These are phyloP conservation scores for Theretra japonica DNA, from an alignment of 2,888 invertebrate genomes.

Conservation along the genomic window DNA sequence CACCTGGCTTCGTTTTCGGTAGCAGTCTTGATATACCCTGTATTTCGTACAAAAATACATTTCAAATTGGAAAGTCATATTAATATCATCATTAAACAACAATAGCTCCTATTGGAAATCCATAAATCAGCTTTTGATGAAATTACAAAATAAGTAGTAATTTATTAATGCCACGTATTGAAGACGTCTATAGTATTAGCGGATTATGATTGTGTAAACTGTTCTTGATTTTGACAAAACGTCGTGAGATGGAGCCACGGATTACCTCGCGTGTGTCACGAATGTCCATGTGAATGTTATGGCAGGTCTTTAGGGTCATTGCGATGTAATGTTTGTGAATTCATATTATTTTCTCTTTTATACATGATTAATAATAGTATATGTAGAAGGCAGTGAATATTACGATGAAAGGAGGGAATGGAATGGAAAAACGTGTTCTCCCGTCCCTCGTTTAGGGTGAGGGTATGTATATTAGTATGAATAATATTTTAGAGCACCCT, in stretches of 20 bases:
- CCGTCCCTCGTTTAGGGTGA: background rate
- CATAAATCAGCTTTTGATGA: too few species aligned
- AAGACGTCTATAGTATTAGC: constrained; percentile 4
- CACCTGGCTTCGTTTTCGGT: too few species aligned
- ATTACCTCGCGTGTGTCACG: constrained; percentile 62
- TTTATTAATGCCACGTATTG: constrained; percentile 21
- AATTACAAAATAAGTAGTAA: background rate
- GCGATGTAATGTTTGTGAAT: constrained; percentile 26
- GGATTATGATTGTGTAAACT: constrained; percentile 52
- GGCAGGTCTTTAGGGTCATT: constrained; percentile 26
- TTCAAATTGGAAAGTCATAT: too few species aligned
- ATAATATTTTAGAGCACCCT: background rate
- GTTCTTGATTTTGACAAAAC: constrained; percentile 66
- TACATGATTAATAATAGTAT: constrained; percentile 10
- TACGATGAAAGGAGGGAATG: background rate
- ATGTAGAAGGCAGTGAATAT: background rate
- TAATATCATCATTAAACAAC: too few species aligned
- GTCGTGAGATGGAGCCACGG: constrained; percentile 74
- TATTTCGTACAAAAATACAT: too few species aligned
- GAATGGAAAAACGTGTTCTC: background rate
- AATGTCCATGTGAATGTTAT: constrained; percentile 43
- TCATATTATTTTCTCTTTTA: constrained; percentile 29
- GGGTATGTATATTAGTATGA: background rate
- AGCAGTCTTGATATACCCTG: too few species aligned
- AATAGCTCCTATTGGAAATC: too few species aligned